Percentiles rank a stretch among this genome's conserved stretches.
These are phyloP conservation scores for Podocnemis expansa DNA, from an alignment of 2,113 vertebrate genomes.

Conservation along the genomic window DNA sequence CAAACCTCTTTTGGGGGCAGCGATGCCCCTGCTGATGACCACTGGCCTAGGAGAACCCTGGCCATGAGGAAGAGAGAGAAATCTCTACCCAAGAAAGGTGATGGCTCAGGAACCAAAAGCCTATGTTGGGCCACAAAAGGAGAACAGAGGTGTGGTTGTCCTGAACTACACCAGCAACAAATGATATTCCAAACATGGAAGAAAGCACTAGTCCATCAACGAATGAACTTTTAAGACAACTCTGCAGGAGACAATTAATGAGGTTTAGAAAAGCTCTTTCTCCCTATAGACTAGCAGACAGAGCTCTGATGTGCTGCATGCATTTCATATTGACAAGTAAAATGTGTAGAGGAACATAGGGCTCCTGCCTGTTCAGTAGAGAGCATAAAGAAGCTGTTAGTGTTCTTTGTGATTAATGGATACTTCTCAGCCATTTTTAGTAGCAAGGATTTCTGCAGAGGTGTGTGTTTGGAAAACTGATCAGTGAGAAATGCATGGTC, in stretches of 20 bases:
- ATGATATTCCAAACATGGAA: neutral
- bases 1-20: no score
- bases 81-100: neutral
- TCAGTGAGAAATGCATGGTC: neutral
- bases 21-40: no score
- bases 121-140: neutral
- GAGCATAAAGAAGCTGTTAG: neutral
- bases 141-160: neutral
- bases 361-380: neutral
- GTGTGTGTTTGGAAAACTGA: neutral
- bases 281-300: neutral
- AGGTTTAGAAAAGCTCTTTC: neutral
- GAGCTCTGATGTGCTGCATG: neutral
- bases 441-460: neutral
- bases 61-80: neutral
- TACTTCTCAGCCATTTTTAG: neutral
- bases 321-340: neutral
- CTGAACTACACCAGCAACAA: neutral
- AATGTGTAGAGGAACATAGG: neutral
- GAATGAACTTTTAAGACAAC: neutral
- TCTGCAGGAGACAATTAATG: neutral
- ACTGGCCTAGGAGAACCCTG: neutral
- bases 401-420: neutral
- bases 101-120: neutral
- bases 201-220: neutral